Conservation (phyloP, 2,113 vertebrate species). For the Prunella fulvescens region DNA sequence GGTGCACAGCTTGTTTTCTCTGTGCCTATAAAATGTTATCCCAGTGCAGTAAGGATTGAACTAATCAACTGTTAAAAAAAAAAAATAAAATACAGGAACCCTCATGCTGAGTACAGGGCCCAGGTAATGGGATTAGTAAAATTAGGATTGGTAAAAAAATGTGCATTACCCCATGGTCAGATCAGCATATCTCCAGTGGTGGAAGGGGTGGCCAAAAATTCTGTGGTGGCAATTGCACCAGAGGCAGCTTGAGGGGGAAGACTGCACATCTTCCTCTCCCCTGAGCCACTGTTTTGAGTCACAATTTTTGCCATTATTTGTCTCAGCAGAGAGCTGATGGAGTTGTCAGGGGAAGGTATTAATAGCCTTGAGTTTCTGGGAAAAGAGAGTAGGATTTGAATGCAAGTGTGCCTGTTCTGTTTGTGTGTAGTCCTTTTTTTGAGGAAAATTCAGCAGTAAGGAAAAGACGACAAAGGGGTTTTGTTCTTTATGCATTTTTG, state of each 20-base stretch:
- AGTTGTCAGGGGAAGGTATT: background rate
- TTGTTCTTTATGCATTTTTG: background rate
- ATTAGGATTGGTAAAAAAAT: background rate
- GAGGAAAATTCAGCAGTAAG: background rate
- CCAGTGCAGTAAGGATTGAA: background rate
- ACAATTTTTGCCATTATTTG: background rate
- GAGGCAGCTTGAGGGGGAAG: background rate
- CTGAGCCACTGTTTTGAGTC: background rate
- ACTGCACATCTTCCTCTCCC: background rate
- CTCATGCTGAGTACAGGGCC: background rate
- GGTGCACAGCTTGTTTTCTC: background rate
- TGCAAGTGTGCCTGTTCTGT: background rate
- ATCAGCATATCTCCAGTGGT: background rate
- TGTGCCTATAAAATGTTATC: background rate
- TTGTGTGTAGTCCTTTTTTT: background rate
- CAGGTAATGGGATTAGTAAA: background rate
- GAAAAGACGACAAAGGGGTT: background rate
- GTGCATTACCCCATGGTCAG: background rate
- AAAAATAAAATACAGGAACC: background rate
- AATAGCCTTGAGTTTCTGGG: constrained; percentile 20
- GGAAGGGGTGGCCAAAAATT: background rate
- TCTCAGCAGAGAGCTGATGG: background rate
- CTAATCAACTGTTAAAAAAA: background rate
- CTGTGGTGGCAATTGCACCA: background rate
- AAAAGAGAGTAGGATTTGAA: background rate